These are phyloP conservation scores for Rotaria macrura DNA, from an alignment of 2,888 invertebrate species.

Conservation along the genomic window DNA sequence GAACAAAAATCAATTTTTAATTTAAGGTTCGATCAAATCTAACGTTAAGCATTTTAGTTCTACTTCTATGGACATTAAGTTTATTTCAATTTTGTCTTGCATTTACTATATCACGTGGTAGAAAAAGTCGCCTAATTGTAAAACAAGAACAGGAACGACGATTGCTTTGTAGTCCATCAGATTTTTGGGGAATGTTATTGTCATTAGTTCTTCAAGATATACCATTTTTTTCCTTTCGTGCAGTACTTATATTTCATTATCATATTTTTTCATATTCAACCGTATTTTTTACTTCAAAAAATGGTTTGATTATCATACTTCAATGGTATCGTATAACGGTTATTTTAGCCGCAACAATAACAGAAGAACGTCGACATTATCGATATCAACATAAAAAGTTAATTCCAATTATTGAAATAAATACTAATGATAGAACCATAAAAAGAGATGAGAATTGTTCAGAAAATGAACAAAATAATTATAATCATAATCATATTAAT, in stretches of 20 bases:
- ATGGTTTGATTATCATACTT: conserved; percentile 72
- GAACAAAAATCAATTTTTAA: no score
- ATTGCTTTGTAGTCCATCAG: neutral
- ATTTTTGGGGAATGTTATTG: conserved; percentile 34
- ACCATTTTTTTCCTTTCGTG: conserved; percentile 72
- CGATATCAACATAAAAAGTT: neutral
- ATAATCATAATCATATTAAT: no score
- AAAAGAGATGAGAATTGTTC: no score
- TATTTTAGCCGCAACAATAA: conserved; percentile 34
- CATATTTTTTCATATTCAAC: conserved; percentile 85
- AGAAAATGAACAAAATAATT: no score
- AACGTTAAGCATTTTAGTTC: conserved; percentile 68
- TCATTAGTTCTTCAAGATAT: conserved; percentile 56
- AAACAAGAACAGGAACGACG: neutral
- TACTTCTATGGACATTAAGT: conserved; percentile 83
- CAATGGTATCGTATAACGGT: conserved; percentile 66
- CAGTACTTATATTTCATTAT: conserved; percentile 72
- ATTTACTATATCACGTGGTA: conserved; percentile 64
- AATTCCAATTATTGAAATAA: neutral
- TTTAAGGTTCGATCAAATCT: conserved; percentile 56
- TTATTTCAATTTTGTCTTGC: conserved; percentile 86
- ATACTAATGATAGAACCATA: neutral
- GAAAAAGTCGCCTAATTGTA: conserved; percentile 45
- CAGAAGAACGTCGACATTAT: neutral
- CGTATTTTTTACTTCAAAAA: conserved; percentile 87